These are phyloP conservation scores for Pseudomugil gertrudae DNA, from an alignment of 2,797 vertebrate genomes.

Conservation along the genomic window DNA sequence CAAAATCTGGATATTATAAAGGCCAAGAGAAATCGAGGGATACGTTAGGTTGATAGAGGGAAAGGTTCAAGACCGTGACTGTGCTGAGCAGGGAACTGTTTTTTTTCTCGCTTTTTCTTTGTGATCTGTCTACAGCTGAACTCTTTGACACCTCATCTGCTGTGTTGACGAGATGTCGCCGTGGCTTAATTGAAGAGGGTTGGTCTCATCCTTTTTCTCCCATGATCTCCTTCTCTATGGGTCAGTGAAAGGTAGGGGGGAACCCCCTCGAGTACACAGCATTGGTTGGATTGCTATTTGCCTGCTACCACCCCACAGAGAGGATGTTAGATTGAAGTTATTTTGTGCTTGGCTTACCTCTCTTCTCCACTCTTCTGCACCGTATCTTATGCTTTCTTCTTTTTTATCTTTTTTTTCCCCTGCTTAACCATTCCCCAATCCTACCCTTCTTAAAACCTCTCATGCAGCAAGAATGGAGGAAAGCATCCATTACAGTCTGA, in stretches of 20 bases:
- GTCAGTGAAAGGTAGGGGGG: conserved; percentile 80
- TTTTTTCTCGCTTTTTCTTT: conserved; percentile 60
- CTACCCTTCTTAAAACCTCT: conserved; percentile 78
- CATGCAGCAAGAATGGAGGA: conserved; percentile 76
- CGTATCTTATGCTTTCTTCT: conserved; percentile 75
- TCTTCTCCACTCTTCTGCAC: conserved; percentile 84
- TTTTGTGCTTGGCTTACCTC: conserved; percentile 84
- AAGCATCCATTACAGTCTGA: conserved; percentile 72
- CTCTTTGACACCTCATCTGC: conserved; percentile 84
- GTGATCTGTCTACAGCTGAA: conserved; percentile 77
- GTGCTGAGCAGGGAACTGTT: conserved; percentile 73
- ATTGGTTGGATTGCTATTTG: conserved; percentile 81
- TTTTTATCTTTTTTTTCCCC: conserved; percentile 55
- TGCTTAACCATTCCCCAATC: conserved; percentile 52
- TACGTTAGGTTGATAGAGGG: conserved; percentile 40
- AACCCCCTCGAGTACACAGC: conserved; percentile 73
- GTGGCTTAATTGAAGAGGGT: conserved; percentile 85
- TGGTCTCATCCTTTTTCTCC: conserved; percentile 82
- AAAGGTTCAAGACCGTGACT: conserved; percentile 62
- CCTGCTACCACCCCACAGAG: conserved; percentile 77
- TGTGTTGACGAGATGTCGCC: conserved; percentile 78
- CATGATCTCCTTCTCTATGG: conserved; percentile 82
- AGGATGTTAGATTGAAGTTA: conserved; percentile 84
- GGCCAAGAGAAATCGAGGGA: conserved; percentile 8
- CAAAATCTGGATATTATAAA: conserved; percentile 52